Percentiles rank a stretch among this genome's conserved stretches.
Evolutionary conservation across 2,797 vertebrate species (phyloP).

Genomic region (Sebastes miniatus): DNA sequence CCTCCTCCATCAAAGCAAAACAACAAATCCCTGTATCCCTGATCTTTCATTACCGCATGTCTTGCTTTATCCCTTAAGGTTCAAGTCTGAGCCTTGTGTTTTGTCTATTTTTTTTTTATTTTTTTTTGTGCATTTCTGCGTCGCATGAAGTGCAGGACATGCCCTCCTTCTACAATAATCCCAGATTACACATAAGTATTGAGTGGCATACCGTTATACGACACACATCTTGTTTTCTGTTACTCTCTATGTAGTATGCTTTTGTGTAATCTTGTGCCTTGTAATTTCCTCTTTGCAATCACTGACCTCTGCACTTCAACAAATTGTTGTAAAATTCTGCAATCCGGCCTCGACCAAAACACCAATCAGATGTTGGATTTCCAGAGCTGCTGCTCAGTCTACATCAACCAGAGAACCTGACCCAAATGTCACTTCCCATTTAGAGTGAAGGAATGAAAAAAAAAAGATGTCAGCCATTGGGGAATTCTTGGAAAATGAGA

Average conservation of each 20-base stretch:
- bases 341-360: conserved; percentile 41
- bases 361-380: conserved; percentile 64
- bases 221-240: conserved; percentile 37
- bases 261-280: conserved; percentile 57
- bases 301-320: conserved; percentile 44
- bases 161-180: conserved; percentile 66
- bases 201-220: background rate
- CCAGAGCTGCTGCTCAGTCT: conserved; percentile 38
- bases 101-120: conserved; percentile 31
- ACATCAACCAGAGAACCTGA: conserved; percentile 42
- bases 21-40: conserved; percentile 64
- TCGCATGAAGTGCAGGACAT: conserved; percentile 34
- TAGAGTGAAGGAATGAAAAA: conserved; percentile 11
- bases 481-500: conserved; percentile 35
- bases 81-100: conserved; percentile 50
- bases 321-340: conserved; percentile 59
- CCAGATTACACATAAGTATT: conserved; percentile 69
- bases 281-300: conserved; percentile 48
- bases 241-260: conserved; percentile 29
- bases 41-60: conserved; percentile 64
- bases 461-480: conserved; percentile 19
- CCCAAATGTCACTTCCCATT: conserved; percentile 56
- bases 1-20: conserved; percentile 52
- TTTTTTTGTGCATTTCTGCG: conserved; percentile 21
- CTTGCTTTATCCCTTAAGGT: conserved; percentile 65